Base-by-base conservation (phyloP, 64 coral and sea anemone genomes). In the Stylophora pistillata region DNA sequence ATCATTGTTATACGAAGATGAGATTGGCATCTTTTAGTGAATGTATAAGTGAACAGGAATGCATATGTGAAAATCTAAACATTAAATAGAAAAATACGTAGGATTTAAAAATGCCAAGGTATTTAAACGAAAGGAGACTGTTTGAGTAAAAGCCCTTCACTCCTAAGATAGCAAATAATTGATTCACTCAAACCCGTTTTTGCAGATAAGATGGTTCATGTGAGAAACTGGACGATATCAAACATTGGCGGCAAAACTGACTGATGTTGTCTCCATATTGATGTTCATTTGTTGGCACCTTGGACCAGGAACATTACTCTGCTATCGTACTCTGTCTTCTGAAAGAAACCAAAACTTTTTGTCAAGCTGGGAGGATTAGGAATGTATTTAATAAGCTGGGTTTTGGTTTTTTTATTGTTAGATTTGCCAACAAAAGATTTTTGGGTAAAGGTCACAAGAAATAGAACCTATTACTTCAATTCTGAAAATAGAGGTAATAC, bases 191-290 rank as follows among this genome's bases (percentile, higher is more conserved):
- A 99, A 99, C 83, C 97, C 97, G 3, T 90, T 92, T 34, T 91
- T 99, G 56, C 97, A 99, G 53, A 13, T 99, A 4, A 86, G 97
- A 55, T 99, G 97, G 97, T 99, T 99, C 47, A 76, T 99, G 28
- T 90, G 97, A 37, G 93, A 99, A 88, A 95, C 93, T 73, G 64
- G 80, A 60, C 65, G 88, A 20, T 99, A 99, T 88, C 62, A 95
- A 58, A 93, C 83, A 86, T 65, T 30, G 15, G 17, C 79, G 82
- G 97, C 97, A 28, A 95, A 99, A 62, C 18, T 91, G 7, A 99
- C 95, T 76, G 97, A 99, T 32, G 72, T 93, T 84, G 57, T 93
- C 18, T 99, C 95, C n/a, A 93, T 99, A 87, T 9, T 74, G 47
- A 34, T 99, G 20, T 99, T 99, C 81, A 85, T 95, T 29, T 87